These are phyloP conservation scores for Sitta europaea DNA, from an alignment of 2,113 vertebrate species.

Conservation along the genomic window DNA sequence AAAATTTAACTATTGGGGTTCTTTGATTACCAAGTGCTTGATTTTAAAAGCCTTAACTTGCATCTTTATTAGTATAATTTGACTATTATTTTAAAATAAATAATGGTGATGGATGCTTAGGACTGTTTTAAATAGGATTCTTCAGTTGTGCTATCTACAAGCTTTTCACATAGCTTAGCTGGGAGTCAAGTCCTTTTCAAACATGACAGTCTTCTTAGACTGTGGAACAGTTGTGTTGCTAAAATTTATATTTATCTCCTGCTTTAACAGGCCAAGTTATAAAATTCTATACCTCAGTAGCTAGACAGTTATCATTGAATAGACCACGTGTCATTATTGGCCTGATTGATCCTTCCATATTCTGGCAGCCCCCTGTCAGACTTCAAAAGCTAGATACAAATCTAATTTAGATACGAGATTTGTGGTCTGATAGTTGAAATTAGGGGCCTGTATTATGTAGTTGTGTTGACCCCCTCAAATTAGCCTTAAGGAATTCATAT, in stretches of 20 bases:
- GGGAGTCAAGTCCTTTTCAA: background rate
- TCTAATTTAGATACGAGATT: background rate
- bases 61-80: slow-evolving; percentile 55
- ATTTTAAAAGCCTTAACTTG: slow-evolving; percentile 47
- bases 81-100: slow-evolving; percentile 60
- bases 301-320: background rate
- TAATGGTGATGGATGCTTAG: slow-evolving; percentile 7
- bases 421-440: background rate
- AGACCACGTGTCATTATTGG: background rate
- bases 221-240: background rate
- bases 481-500: background rate
- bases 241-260: background rate
- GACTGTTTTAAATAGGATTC: slow-evolving; percentile 16
- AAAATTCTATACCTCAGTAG: background rate
- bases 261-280: background rate
- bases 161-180: background rate
- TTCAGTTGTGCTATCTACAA: background rate
- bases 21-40: slow-evolving; percentile 58
- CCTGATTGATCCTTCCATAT: background rate
- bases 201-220: background rate
- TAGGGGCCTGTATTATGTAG: background rate
- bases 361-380: background rate
- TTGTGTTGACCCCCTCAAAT: background rate
- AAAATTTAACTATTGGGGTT: slow-evolving; percentile 37
- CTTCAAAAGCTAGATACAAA: background rate